These are phyloP conservation scores for Papilio xuthus DNA, from an alignment of 1,140 invertebrate species.

Conservation along the genomic window DNA sequence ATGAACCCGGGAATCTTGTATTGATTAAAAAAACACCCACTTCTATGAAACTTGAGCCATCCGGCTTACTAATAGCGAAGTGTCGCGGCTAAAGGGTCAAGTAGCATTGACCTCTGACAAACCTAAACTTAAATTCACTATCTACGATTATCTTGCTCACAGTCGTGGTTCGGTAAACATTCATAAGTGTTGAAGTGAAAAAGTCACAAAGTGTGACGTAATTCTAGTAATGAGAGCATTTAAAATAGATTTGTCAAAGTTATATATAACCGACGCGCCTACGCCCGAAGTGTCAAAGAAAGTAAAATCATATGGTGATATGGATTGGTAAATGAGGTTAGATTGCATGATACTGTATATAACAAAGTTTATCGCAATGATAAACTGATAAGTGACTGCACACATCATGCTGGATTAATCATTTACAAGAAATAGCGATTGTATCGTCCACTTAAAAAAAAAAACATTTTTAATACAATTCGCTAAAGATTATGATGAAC, in stretches of 20 bases:
- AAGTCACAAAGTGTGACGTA: not conserved
- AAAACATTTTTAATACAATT: slow-evolving; percentile 47
- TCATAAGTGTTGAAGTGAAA: not conserved
- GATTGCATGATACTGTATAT: slow-evolving; percentile 53
- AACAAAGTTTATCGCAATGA: slow-evolving; percentile 56
- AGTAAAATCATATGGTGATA: slow-evolving; percentile 52
- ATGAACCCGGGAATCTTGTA: not conserved
- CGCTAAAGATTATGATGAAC: slow-evolving; percentile 44
- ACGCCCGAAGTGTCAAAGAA: slow-evolving; percentile 38
- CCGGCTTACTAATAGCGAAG: not conserved
- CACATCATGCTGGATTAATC: slow-evolving; percentile 49
- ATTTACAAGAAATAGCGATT: slow-evolving; percentile 52
- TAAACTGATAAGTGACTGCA: slow-evolving; percentile 64
- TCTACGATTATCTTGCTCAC: not conserved
- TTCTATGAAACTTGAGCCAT: not conserved
- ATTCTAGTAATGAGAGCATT: slow-evolving; percentile 19
- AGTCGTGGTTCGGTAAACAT: not conserved
- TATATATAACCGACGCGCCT: slow-evolving; percentile 9
- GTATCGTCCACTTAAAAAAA: slow-evolving; percentile 39
- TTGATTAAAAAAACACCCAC: not conserved
- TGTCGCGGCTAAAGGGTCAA: not conserved
- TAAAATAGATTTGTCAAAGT: slow-evolving; percentile 39
- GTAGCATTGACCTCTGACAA: not conserved
- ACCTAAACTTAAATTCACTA: not conserved
- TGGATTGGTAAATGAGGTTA: slow-evolving; percentile 60